phyloP scores from a whole-genome alignment of 2,113 vertebrate species.

The Castor canadensis region DNA sequence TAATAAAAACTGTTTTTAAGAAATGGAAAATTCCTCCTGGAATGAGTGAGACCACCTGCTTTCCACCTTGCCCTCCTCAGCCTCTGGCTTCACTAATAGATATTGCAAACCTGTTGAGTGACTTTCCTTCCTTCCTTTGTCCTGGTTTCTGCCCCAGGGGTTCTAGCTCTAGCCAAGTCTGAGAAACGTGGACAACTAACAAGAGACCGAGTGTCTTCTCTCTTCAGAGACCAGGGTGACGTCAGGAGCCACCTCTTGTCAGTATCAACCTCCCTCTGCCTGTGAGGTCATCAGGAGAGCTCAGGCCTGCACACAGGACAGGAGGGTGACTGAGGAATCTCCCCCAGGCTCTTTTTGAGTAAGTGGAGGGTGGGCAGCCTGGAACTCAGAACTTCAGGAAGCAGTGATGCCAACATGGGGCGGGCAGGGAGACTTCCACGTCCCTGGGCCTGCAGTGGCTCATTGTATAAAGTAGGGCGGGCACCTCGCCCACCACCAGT shows the following conservation, averaged over 20 bases:
- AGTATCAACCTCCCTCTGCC: not conserved
- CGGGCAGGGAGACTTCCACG: not conserved
- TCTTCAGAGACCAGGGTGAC: fast-evolving
- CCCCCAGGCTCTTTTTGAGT: not conserved
- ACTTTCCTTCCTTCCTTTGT: not conserved
- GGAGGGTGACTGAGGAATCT: not conserved
- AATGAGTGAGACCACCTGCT: not conserved
- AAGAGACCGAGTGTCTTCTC: not conserved
- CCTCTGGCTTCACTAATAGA: not conserved
- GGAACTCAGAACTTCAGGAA: not conserved
- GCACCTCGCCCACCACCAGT: not conserved
- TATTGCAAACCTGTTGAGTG: not conserved
- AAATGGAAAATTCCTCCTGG: not conserved
- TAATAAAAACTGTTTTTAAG: too few species aligned
- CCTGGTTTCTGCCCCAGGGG: not conserved
- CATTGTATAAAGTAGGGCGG: not conserved
- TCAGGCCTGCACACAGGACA: not conserved
- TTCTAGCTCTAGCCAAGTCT: not conserved
- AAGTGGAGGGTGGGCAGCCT: not conserved
- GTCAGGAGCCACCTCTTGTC: not conserved
- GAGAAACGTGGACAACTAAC: not conserved
- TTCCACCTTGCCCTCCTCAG: not conserved
- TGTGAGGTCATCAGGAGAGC: not conserved
- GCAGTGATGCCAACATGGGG: not conserved
- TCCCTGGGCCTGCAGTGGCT: not conserved